Evolutionary conservation across 2,797 vertebrate species (phyloP).

Genomic region (Sus cebifrons): DNA sequence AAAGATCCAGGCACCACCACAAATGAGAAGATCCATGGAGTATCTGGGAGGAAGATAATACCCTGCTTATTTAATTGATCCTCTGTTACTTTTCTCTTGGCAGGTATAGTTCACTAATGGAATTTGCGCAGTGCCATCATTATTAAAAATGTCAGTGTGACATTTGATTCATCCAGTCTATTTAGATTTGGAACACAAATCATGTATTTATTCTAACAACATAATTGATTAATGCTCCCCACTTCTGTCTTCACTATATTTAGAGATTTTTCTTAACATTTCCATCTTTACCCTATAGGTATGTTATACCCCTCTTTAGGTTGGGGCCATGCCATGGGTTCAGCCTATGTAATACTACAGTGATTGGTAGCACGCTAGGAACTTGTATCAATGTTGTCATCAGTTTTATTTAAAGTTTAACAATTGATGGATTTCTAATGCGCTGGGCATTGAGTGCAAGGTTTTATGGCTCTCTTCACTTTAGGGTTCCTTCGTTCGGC

Average conservation of each 20-base stretch:
- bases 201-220: conserved; percentile 81
- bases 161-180: conserved; percentile 88
- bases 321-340: background rate
- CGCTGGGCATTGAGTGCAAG: background rate
- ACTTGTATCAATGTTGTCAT: background rate
- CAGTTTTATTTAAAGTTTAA: background rate
- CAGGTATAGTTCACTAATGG: conserved; percentile 84
- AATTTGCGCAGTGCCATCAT: conserved; percentile 83
- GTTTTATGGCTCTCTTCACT: background rate
- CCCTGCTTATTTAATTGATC: conserved; percentile 88
- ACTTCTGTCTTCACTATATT: conserved; percentile 13
- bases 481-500: background rate
- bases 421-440: background rate
- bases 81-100: conserved; percentile 84
- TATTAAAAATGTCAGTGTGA: conserved; percentile 87
- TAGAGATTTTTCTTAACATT: background rate
- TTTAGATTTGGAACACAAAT: conserved; percentile 85
- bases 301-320: background rate
- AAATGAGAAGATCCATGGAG: conserved; percentile 17
- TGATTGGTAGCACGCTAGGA: background rate
- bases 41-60: conserved; percentile 84
- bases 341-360: background rate
- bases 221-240: conserved; percentile 77
- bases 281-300: background rate
- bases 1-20: background rate